Base-by-base conservation (phyloP, 30 jellyfish, hydroid and myxozoan genomes). In the Nemopilema nomurai region DNA sequence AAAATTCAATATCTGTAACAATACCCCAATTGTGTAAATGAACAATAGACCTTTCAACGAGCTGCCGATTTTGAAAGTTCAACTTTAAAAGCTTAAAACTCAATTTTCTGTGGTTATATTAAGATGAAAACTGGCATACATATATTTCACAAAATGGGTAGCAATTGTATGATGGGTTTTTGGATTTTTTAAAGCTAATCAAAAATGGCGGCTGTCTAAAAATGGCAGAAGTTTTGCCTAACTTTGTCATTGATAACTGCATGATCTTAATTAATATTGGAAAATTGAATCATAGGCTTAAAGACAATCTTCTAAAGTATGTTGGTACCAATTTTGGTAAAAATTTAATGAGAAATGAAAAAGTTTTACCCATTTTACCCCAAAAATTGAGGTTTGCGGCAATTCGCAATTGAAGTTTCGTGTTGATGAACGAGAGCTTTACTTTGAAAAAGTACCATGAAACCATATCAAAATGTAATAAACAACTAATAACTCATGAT, bases 191-290 rank as follows among this genome's bases (percentile, higher is more conserved):
- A 18, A 16, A 24, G 18, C 67, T 24, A 71, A 27, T 27, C 49
- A 51, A 71, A 71, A 71, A 71, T 71, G 82, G 82, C 82, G 52
- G 82, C 49, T 16, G 82, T 71, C n/a, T 57, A 71, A 71, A 71
- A 24, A 71, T 71, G 82, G 67, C 82, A 13, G 28, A 19, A 19
- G 20, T 19, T 19, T 19, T n/a, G 27, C 29, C 73, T 18, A 27
- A 16, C 67, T 71, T 71, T 71, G 21, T 30, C 28, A 71, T 17
- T 16, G 82, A 28, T 28, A 28, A 71, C 49, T 71, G 21, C 21
- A 7, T 31, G n/a, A 71, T 27, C 18, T 24, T 30, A 30, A 9
- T 18, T 57, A 24, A 24, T 28, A 41, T 8, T 18, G 27, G 49
- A 71, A 71, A 71, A 71, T 8, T 71, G 66, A 17, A 30, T 71